These are phyloP conservation scores for Tachypleus tridentatus DNA, from an alignment of 1,140 invertebrate genomes.

Conservation along the genomic window DNA sequence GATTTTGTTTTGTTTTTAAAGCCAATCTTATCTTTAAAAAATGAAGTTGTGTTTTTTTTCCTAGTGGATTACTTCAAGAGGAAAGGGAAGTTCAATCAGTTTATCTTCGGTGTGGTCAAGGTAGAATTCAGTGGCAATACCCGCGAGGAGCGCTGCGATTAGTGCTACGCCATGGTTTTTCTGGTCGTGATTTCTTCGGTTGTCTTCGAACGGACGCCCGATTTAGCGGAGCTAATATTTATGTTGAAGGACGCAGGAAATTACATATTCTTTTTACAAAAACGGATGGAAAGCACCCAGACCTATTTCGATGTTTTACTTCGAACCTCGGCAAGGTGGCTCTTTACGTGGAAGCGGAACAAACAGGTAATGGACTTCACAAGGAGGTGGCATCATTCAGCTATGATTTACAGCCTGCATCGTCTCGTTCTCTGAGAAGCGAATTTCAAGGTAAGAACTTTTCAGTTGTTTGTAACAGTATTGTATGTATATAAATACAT, in stretches of 20 bases:
- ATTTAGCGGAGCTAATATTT: constrained; percentile 46
- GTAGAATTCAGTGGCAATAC: constrained; percentile 56
- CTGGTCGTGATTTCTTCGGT: constrained; percentile 47
- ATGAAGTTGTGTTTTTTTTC: too few species aligned
- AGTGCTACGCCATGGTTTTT: constrained; percentile 41
- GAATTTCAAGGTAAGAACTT: too few species aligned
- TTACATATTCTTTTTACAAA: constrained; percentile 49
- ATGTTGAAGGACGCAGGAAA: constrained; percentile 52
- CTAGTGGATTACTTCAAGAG: too few species aligned
- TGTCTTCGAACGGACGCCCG: constrained; percentile 46
- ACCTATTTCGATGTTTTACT: constrained; percentile 43
- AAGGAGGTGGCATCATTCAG: constrained; percentile 45
- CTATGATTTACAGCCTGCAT: constrained; percentile 51
- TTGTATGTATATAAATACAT: too few species aligned
- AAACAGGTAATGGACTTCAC: constrained; percentile 32
- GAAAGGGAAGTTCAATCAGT: constrained; percentile 54
- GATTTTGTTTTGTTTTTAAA: too few species aligned
- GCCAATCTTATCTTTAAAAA: too few species aligned
- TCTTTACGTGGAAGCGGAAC: constrained; percentile 55
- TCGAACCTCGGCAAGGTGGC: constrained; percentile 52
- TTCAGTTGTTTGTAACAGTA: too few species aligned
- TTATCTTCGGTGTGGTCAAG: constrained; percentile 58
- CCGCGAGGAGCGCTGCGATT: constrained; percentile 57
- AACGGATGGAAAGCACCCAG: constrained; percentile 43
- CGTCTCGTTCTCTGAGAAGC: constrained; percentile 11